Evolutionary conservation across 1,140 invertebrate genomes (phyloP).

Genomic region (Lepeophtheirus salmonis): DNA sequence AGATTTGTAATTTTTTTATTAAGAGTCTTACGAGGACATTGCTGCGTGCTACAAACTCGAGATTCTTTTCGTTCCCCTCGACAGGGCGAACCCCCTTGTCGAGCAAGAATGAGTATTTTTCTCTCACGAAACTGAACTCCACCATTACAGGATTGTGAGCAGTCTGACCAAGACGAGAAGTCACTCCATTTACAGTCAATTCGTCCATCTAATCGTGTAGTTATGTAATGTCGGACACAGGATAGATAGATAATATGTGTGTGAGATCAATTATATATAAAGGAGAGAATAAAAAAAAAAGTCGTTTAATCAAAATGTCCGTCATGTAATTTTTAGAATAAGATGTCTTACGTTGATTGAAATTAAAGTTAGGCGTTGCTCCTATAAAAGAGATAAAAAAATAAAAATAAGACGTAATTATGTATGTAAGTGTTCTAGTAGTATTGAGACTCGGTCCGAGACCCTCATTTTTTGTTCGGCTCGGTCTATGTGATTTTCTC

Average conservation of each 20-base stretch:
- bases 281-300: background rate
- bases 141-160: conserved; percentile 2
- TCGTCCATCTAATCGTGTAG: background rate
- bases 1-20: too few species aligned
- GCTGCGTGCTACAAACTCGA: conserved; percentile 3
- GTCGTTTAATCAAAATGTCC: too few species aligned
- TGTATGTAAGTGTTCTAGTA: too few species aligned
- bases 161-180: conserved; percentile 3
- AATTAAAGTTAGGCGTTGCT: background rate
- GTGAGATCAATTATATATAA: too few species aligned
- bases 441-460: too few species aligned
- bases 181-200: conserved; percentile 14
- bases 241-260: too few species aligned
- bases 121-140: conserved; percentile 11
- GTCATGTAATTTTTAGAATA: too few species aligned
- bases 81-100: conserved; percentile 5
- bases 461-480: too few species aligned
- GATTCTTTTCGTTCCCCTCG: conserved; percentile 6
- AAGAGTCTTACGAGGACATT: conserved; percentile 9
- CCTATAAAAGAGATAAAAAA: background rate
- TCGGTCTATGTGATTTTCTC: too few species aligned
- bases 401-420: too few species aligned
- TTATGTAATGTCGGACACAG: background rate
- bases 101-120: conserved; percentile 8
- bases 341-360: background rate